A percentile compares a stretch with the other conserved stretches of the same genome.
Conservation (phyloP, 2,113 vertebrate genomes). For the Gila orcuttii region DNA sequence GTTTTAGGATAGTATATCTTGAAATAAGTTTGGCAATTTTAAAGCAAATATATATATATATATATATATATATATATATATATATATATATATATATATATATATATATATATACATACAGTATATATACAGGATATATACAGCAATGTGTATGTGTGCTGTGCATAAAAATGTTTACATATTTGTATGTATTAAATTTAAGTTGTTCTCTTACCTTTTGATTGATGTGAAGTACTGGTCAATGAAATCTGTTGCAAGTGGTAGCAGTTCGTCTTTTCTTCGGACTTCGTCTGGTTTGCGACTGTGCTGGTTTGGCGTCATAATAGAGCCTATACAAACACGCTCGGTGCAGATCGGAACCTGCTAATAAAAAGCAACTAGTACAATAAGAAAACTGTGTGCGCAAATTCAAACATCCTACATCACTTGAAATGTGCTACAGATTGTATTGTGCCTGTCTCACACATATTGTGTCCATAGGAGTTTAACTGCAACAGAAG, state of each 20-base stretch:
- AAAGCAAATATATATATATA: neutral
- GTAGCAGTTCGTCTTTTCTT: conserved; percentile 84
- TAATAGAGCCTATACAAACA: conserved; percentile 89
- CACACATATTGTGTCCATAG: neutral
- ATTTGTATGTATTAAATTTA: neutral
- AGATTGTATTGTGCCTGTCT: neutral
- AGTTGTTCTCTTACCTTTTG: conserved; percentile 81
- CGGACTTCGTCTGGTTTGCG: conserved; percentile 84
- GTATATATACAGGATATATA: too few relatives aligned
- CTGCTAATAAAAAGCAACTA: conserved; percentile 67
- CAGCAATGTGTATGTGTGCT: too few relatives aligned
- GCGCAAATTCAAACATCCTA: neutral
- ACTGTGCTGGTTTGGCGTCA: conserved; percentile 79
- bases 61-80: too few relatives aligned
- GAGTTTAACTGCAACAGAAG: neutral
- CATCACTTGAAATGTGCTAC: neutral
- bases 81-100: too few relatives aligned
- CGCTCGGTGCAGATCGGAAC: conserved; percentile 82
- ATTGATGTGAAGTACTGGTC: conserved; percentile 97
- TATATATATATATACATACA: too few relatives aligned
- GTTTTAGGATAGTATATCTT: neutral
- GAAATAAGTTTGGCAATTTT: neutral
- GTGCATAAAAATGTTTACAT: neutral
- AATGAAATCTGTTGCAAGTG: conserved; percentile 92
- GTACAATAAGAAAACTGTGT: neutral